Conservation (phyloP, 2,113 vertebrate genomes). For the Fregata magnificens region DNA sequence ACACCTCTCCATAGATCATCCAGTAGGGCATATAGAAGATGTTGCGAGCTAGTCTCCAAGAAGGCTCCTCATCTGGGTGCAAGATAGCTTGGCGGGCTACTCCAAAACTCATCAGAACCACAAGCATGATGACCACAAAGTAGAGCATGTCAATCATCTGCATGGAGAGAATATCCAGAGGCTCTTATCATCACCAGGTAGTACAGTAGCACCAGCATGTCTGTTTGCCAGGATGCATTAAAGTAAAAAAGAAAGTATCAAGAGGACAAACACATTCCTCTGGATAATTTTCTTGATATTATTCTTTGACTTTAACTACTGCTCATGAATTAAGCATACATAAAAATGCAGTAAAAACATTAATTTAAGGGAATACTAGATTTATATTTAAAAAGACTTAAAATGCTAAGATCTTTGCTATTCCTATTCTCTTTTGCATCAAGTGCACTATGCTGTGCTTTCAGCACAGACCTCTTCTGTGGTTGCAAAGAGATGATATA, state of each 20-base stretch:
- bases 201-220: background rate
- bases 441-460: background rate
- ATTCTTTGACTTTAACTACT: background rate
- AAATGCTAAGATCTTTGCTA: background rate
- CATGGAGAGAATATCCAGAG: background rate
- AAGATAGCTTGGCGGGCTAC: conserved; percentile 96
- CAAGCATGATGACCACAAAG: conserved; percentile 98
- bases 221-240: background rate
- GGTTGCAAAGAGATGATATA: background rate
- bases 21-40: conserved; percentile 99
- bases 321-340: background rate
- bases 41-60: conserved; percentile 96
- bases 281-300: background rate
- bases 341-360: background rate
- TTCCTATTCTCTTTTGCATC: background rate
- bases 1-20: conserved; percentile 99
- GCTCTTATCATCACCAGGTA: background rate
- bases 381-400: background rate
- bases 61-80: conserved; percentile 96
- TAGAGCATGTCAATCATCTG: conserved; percentile 99
- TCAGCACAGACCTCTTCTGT: background rate
- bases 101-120: conserved; percentile 98
- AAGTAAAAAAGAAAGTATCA: background rate
- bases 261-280: background rate
- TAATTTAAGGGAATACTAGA: background rate